These are phyloP conservation scores for Samia ricini DNA, from an alignment of 1,140 invertebrate genomes.

Conservation along the genomic window DNA sequence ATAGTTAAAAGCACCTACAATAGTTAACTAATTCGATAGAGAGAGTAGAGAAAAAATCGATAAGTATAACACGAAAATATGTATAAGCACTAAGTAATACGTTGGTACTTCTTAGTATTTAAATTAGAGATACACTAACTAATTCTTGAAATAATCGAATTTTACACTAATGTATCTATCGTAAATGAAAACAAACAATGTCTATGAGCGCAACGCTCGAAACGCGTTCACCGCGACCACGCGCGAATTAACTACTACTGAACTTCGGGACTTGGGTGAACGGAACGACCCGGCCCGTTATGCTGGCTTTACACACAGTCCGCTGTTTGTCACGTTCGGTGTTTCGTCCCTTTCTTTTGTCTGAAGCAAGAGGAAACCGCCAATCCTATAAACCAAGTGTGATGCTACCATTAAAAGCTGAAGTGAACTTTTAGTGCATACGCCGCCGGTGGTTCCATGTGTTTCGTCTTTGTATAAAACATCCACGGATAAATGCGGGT, in stretches of 20 bases:
- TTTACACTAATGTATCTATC: conserved; percentile 41
- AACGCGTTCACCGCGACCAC: conserved; percentile 53
- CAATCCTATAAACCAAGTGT: conserved; percentile 14
- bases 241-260: conserved; percentile 62
- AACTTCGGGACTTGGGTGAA: conserved; percentile 39
- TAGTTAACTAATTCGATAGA: conserved; percentile 24
- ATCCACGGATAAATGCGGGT: conserved; percentile 19
- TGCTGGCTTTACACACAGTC: conserved; percentile 7
- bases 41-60: conserved; percentile 27
- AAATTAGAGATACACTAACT: conserved; percentile 22
- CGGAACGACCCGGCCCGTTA: conserved; percentile 31
- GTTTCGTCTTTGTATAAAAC: conserved; percentile 36
- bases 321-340: conserved; percentile 11
- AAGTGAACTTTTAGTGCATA: conserved; percentile 39
- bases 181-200: conserved; percentile 55
- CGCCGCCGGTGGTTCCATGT: conserved; percentile 25
- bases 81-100: conserved; percentile 19
- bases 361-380: conserved; percentile 4
- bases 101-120: conserved; percentile 10
- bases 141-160: conserved; percentile 29
- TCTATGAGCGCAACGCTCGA: conserved; percentile 40
- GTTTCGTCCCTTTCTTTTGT: conserved; percentile 18
- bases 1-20: conserved; percentile 28
- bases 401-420: conserved; percentile 10
- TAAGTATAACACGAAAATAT: conserved; percentile 17